These are phyloP conservation scores for Porites australiensis DNA, from an alignment of 64 coral and sea anemone species.

Conservation along the genomic window DNA sequence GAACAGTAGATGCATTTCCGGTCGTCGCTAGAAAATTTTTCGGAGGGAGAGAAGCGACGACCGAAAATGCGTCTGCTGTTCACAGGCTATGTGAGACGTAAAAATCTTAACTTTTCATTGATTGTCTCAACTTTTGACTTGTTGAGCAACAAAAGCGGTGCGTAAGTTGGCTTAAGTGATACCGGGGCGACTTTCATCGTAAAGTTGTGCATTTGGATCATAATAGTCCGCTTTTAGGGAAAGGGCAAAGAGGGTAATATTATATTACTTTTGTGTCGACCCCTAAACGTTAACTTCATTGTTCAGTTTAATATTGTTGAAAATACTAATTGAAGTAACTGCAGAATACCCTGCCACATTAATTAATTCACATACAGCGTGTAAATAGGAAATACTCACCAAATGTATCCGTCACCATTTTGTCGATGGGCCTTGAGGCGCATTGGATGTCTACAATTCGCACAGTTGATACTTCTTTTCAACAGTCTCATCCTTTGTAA, in stretches of 20 bases:
- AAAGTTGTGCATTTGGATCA: neutral
- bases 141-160: no score
- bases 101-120: no score
- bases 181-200: no score
- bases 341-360: no score
- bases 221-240: neutral
- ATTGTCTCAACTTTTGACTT: no score
- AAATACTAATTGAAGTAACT: slow-evolving; percentile 15
- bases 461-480: neutral
- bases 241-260: neutral
- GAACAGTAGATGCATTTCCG: no score
- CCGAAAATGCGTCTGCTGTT: no score
- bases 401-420: slow-evolving; percentile 1
- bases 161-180: no score
- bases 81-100: no score
- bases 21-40: no score
- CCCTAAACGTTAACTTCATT: neutral
- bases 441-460: neutral
- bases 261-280: neutral
- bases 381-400: neutral
- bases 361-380: neutral
- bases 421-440: neutral
- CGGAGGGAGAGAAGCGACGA: no score
- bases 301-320: slow-evolving; percentile 11
- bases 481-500: neutral